Percentiles rank a stretch among this genome's conserved stretches.
Evolutionary conservation across 2,113 vertebrate genomes (phyloP).

Genomic region (Ursus arctos): DNA sequence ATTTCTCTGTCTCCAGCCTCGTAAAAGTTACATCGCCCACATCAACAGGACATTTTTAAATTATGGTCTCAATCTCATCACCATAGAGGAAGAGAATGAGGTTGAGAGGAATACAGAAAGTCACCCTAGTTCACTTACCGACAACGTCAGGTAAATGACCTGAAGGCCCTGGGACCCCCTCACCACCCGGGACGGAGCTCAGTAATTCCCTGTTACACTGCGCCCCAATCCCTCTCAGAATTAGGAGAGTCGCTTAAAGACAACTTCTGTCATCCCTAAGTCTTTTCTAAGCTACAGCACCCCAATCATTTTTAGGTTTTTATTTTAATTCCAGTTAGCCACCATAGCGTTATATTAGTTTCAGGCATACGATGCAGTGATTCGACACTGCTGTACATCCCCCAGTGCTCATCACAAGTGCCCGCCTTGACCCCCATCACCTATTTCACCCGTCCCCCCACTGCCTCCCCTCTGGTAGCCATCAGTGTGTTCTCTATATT

Average conservation of each 20-base stretch:
- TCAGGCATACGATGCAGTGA: not conserved
- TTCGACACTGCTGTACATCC: not conserved
- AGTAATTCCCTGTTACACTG: not conserved
- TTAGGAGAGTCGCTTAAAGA: not conserved
- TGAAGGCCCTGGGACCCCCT: not conserved
- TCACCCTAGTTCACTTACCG: not conserved
- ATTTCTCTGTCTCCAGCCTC: not conserved
- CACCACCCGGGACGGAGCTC: rapidly evolving
- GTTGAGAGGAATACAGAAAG: not conserved
- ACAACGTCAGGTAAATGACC: not conserved
- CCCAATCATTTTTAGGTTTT: not conserved
- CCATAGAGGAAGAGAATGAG: not conserved
- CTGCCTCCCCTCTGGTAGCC: not conserved
- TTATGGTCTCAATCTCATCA: conserved; percentile 6
- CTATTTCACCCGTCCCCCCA: not conserved
- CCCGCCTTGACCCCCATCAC: not conserved
- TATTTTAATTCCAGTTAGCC: not conserved
- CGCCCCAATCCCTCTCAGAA: not conserved
- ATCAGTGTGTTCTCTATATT: not conserved
- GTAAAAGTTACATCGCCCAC: not conserved
- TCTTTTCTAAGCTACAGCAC: not conserved
- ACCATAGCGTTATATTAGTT: not conserved
- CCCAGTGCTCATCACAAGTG: not conserved
- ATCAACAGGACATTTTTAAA: conserved; percentile 47
- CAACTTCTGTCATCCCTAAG: not conserved